Base-by-base conservation (phyloP, 2,113 vertebrate genomes). In the Melozone crissalis region DNA sequence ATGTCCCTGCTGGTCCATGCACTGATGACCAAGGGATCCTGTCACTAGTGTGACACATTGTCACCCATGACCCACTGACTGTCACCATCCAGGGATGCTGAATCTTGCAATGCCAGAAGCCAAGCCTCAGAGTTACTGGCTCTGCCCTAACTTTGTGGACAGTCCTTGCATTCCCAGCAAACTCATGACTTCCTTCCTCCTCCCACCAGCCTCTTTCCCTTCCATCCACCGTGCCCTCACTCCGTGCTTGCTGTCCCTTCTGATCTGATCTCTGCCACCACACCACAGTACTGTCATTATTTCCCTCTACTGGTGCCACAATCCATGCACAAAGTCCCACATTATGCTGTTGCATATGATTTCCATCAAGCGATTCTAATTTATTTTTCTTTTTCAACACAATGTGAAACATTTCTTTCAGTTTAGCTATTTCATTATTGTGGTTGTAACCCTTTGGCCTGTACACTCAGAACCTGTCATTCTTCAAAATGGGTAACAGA, bases 201-300 rank as follows among this genome's bases (percentile, higher is more conserved):
- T 72, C 77, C 11, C 5, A 0, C 8, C 59, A 61, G 27, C 14
- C 61, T n/a, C 24, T 31, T 67, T 66, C 24, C 28, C 66, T 81
- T 0, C 0, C 52, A 66, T 22, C 15, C 77, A 14, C 7, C 0
- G 0, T 43, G 43, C 28, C 37, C 52, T 65, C 15, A 3, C 17
- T 72, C 35, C 9, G 3, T 1, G 2, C 9, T 30, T 3, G 1
- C 33, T 67, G 62, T 31, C 57, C 44, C 12, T 41, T 82, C 77
- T 75, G 35, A 91, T 35, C 39, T 81, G 65, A 47, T 87, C 24
- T 30, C 16, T 89, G 65, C 31, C 59, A 84, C 37, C 21, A 10
- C 5, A 1, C 41, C 41, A 87, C 10, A n/a, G 15, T 1, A 0
- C 22, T 72, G 30, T 59, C 30, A 78, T 28, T 22, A 47, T 54